These are phyloP conservation scores for Parotocinclus haroldoi DNA, from an alignment of 2,797 vertebrate genomes.

Conservation along the genomic window DNA sequence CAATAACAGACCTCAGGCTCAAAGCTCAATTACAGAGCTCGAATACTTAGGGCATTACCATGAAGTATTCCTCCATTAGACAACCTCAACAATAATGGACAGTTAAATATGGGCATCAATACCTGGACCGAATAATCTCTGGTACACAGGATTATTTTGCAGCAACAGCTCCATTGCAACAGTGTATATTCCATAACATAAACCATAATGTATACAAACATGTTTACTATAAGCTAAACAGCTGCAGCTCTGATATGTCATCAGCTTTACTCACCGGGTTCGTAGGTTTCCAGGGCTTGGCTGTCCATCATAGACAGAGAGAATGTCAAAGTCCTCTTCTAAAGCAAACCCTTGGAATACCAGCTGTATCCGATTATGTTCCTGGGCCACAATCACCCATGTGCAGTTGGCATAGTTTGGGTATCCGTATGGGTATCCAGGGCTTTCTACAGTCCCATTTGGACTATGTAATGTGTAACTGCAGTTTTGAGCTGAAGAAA, in stretches of 20 bases:
- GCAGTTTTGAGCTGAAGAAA: conserved; percentile 90
- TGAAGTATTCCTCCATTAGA: no score
- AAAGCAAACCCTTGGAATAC: conserved; percentile 97
- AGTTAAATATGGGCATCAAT: no score
- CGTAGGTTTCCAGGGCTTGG: conserved; percentile 87
- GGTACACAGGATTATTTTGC: no score
- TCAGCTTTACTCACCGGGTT: conserved; percentile 76
- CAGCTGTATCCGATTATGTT: conserved; percentile 95
- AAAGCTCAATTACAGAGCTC: no score
- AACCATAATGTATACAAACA: no score
- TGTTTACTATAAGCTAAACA: no score
- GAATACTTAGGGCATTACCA: no score
- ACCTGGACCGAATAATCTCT: no score
- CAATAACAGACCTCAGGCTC: no score
- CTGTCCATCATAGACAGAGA: conserved; percentile 91
- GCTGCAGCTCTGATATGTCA: background rate
- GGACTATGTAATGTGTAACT: conserved; percentile 87
- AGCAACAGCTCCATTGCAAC: no score
- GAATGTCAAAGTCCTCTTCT: conserved; percentile 96
- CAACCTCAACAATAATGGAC: no score
- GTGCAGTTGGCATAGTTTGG: conserved; percentile 99
- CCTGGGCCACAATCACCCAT: conserved; percentile 90
- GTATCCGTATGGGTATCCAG: conserved; percentile 95
- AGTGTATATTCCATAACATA: no score
- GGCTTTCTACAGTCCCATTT: conserved; percentile 95